A percentile compares a stretch with the other conserved stretches of the same genome.
Evolutionary conservation across 2,113 vertebrate species (phyloP).

Genomic region (Morphnarchus princeps): DNA sequence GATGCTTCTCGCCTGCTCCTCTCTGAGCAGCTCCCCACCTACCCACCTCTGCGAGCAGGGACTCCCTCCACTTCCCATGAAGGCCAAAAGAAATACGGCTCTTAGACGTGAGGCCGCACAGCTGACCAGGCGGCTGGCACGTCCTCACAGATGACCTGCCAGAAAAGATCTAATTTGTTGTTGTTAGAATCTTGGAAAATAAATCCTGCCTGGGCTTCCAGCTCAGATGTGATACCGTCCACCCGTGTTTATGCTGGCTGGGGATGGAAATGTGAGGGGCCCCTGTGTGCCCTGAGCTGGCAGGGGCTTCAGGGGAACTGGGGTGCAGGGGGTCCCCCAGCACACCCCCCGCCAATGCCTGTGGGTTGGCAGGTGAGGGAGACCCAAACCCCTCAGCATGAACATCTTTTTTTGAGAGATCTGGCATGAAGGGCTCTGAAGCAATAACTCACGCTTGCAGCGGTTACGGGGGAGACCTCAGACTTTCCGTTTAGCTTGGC

Average conservation of each 20-base stretch:
- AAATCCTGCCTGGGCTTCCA: background rate
- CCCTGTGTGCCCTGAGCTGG: background rate
- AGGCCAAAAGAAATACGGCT: background rate
- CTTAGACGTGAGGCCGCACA: background rate
- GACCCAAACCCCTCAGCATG: fast-evolving
- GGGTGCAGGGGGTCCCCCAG: background rate
- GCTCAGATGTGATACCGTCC: background rate
- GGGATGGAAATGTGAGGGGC: background rate
- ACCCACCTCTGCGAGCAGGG: background rate
- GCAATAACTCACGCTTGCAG: background rate
- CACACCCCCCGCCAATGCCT: background rate
- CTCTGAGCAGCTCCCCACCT: background rate
- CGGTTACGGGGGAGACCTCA: background rate
- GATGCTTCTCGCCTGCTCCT: background rate
- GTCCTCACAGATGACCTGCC: background rate
- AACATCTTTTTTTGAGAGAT: background rate
- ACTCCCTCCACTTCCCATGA: background rate
- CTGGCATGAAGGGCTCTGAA: fast-evolving
- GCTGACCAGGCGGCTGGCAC: background rate
- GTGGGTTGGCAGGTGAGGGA: background rate
- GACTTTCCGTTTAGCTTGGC: background rate
- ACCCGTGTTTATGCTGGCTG: background rate
- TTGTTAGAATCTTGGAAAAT: background rate
- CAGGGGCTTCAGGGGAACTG: background rate
- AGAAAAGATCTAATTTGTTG: background rate